A percentile compares a stretch with the other conserved stretches of the same genome.
These are phyloP conservation scores for Netelia virgata DNA, from an alignment of 2,888 invertebrate species.

Conservation along the genomic window DNA sequence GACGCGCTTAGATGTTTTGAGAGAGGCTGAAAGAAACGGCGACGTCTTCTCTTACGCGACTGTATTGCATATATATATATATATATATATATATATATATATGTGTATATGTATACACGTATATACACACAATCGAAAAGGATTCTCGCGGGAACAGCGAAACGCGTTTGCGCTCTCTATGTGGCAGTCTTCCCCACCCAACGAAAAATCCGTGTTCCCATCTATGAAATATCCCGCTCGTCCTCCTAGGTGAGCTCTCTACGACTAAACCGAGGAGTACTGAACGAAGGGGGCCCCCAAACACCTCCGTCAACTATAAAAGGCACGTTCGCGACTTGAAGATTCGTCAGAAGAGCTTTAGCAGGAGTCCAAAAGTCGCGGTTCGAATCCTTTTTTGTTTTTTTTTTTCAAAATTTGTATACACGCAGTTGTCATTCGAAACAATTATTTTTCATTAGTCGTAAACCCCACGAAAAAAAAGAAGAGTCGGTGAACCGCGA, in stretches of 20 bases:
- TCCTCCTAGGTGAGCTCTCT: slow-evolving; percentile 57
- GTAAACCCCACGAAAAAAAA: background rate
- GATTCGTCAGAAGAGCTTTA: slow-evolving; percentile 78
- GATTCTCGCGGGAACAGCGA: slow-evolving; percentile 29
- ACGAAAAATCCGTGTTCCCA: slow-evolving; percentile 49
- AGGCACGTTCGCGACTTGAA: slow-evolving; percentile 74
- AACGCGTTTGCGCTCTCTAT: slow-evolving; percentile 30
- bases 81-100: background rate
- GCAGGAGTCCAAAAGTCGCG: slow-evolving; percentile 50
- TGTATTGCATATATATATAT: background rate
- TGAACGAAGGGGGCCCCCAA: slow-evolving; percentile 61
- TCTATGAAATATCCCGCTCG: slow-evolving; percentile 52
- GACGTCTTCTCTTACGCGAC: slow-evolving; percentile 20
- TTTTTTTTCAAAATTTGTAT: slow-evolving; percentile 13
- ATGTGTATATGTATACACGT: slow-evolving; percentile 8
- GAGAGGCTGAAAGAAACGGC: slow-evolving; percentile 17
- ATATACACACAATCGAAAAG: slow-evolving; percentile 4
- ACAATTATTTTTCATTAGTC: background rate
- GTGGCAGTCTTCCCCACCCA: slow-evolving; percentile 42
- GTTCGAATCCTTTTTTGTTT: slow-evolving; percentile 26
- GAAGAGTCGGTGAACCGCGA: slow-evolving; percentile 55
- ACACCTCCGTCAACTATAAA: slow-evolving; percentile 75
- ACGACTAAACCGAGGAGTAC: slow-evolving; percentile 50
- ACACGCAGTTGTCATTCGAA: slow-evolving; percentile 24
- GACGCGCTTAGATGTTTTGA: slow-evolving; percentile 5